Evolutionary conservation across 2,888 invertebrate genomes (phyloP).

Genomic region (Amphipyra tragopoginis): DNA sequence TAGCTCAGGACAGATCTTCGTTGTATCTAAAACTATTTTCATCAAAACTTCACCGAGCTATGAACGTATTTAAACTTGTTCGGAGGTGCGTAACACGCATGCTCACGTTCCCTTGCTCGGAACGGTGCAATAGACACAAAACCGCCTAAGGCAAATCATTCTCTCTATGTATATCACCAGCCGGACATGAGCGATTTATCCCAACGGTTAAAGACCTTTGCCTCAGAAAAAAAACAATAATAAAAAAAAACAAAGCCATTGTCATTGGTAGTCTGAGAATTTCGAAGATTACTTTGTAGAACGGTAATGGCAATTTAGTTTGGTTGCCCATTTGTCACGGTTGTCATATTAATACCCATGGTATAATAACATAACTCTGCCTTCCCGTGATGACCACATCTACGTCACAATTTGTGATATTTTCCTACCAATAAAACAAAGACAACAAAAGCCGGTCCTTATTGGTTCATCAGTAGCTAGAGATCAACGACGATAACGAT

Average conservation of each 20-base stretch:
- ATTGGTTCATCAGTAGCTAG: too few relatives aligned
- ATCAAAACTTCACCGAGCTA: too few relatives aligned
- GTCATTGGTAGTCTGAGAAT: constrained; percentile 54
- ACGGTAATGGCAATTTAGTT: constrained; percentile 48
- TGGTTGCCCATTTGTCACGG: constrained; percentile 22
- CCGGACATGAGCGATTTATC: constrained; percentile 76
- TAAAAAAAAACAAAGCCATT: constrained; percentile 44
- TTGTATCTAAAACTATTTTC: too few relatives aligned
- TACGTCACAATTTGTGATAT: too few relatives aligned
- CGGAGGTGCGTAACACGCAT: background rate
- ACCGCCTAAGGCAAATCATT: constrained; percentile 67
- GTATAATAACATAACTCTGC: too few relatives aligned
- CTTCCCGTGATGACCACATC: too few relatives aligned
- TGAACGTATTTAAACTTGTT: too few relatives aligned
- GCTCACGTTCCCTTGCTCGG: constrained; percentile 37
- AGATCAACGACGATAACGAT: too few relatives aligned
- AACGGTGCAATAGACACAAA: constrained; percentile 63
- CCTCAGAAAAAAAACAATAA: constrained; percentile 29
- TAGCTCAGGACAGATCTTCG: too few relatives aligned
- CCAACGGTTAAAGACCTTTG: constrained; percentile 78
- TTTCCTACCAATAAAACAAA: too few relatives aligned
- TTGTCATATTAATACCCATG: constrained; percentile 21
- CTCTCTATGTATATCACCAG: constrained; percentile 68
- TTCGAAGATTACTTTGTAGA: constrained; percentile 42
- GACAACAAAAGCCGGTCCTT: too few relatives aligned